A percentile compares a stretch with the other conserved stretches of the same genome.
phyloP scores from a whole-genome alignment of 2,113 vertebrate species.

The Chinchilla lanigera region DNA sequence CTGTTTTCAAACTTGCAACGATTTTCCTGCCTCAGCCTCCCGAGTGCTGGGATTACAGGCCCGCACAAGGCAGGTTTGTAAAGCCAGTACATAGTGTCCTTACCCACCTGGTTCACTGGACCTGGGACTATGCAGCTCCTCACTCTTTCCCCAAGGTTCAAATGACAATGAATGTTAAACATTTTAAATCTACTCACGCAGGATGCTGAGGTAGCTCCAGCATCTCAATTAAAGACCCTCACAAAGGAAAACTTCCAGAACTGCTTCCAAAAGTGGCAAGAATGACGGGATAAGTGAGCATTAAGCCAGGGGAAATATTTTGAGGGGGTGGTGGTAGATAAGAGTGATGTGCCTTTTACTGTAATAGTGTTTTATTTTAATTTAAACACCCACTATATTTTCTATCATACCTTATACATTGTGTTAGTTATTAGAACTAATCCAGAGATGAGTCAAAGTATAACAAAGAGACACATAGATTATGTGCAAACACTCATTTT shows the following conservation, averaged over 20 bases:
- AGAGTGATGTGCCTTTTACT: background rate
- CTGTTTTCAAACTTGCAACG: no score
- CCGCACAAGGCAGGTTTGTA: background rate
- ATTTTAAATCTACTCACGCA: background rate
- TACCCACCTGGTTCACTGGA: background rate
- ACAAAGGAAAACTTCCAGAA: background rate
- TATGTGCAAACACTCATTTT: background rate
- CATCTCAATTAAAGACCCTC: background rate
- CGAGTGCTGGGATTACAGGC: no score
- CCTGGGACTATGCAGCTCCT: background rate
- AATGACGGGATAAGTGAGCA: background rate
- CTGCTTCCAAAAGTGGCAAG: background rate
- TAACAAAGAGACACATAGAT: background rate
- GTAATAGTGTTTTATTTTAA: background rate
- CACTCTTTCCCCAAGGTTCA: background rate
- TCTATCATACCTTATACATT: background rate
- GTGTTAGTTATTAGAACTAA: background rate
- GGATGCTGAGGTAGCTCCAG: background rate
- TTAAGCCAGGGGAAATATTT: background rate
- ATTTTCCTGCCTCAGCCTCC: no score
- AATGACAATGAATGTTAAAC: background rate
- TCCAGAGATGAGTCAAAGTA: background rate
- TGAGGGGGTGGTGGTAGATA: background rate
- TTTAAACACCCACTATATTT: background rate
- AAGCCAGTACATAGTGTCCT: background rate